phyloP scores from a whole-genome alignment of 2,113 vertebrate genomes.

The Australoheros scitulus region DNA sequence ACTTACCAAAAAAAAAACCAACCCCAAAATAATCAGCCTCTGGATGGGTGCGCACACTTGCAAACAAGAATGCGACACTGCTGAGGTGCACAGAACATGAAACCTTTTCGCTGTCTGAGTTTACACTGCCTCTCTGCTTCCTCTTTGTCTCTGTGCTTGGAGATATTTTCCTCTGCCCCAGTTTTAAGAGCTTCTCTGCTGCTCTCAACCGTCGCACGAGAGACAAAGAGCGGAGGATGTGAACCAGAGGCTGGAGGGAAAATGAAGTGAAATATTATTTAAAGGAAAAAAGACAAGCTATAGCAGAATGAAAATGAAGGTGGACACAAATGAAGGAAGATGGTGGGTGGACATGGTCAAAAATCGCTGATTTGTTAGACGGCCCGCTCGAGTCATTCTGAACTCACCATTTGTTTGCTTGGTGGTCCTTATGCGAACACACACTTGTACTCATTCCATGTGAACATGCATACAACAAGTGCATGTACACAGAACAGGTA shows the following conservation, averaged over 20 bases:
- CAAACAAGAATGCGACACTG: conserved; percentile 43
- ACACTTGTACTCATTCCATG: conserved; percentile 11
- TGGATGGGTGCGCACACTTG: conserved; percentile 34
- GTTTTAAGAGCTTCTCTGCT: conserved; percentile 67
- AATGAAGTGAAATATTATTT: conserved; percentile 26
- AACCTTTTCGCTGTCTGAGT: conserved; percentile 46
- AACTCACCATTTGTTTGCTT: conserved; percentile 66
- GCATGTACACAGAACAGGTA: conserved; percentile 41
- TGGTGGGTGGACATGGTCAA: conserved; percentile 36
- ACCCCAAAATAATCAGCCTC: conserved; percentile 27
- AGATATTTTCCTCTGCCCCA: conserved; percentile 72
- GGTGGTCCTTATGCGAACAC: conserved; percentile 35
- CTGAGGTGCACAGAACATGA: conserved; percentile 38
- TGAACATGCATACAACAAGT: conserved; percentile 62
- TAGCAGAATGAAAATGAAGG: conserved; percentile 43
- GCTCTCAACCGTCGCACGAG: conserved; percentile 36
- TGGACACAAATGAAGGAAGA: conserved; percentile 51
- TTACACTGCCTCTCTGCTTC: conserved; percentile 45
- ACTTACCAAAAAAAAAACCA: not conserved
- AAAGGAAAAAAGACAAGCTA: not conserved
- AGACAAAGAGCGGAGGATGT: conserved; percentile 58
- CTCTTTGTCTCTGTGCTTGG: conserved; percentile 71
- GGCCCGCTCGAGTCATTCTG: conserved; percentile 44
- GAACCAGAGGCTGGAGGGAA: conserved; percentile 38
- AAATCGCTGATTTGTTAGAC: conserved; percentile 40